phyloP scores from a whole-genome alignment of 2,797 vertebrate species.

The Limosa lapponica region DNA sequence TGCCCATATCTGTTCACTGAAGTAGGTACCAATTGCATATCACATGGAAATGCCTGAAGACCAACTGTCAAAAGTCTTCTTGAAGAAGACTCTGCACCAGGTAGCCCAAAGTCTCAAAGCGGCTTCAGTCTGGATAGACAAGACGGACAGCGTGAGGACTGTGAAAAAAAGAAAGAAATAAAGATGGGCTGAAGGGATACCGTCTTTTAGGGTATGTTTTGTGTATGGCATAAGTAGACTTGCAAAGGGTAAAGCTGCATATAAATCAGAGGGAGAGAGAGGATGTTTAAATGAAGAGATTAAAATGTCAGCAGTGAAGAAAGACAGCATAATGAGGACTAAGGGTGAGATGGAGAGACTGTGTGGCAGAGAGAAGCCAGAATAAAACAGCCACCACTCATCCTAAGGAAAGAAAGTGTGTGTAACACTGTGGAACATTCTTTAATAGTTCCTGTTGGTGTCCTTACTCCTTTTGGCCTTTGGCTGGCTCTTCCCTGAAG shows the following conservation, averaged over 20 bases:
- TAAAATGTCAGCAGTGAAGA: too few species aligned
- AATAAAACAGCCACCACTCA: too few species aligned
- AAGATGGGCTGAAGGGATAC: not conserved
- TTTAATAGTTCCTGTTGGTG: too few species aligned
- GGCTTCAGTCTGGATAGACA: not conserved
- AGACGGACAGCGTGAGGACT: not conserved
- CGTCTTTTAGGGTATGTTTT: not conserved
- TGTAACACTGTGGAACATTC: too few species aligned
- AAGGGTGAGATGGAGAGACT: too few species aligned
- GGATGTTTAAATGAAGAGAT: too few species aligned
- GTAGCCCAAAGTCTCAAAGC: not conserved
- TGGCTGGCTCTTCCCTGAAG: too few species aligned
- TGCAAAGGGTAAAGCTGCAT: not conserved
- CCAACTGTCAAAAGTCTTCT: not conserved
- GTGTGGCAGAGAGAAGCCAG: too few species aligned
- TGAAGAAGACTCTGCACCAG: not conserved
- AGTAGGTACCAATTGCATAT: not conserved
- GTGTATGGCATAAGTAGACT: not conserved
- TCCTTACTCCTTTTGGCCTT: too few species aligned
- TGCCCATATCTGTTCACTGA: not conserved
- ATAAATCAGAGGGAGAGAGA: not conserved
- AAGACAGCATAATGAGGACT: too few species aligned
- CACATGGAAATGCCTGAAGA: not conserved
- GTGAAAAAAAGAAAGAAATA: not conserved
- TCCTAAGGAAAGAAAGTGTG: too few species aligned